Base-by-base conservation (phyloP, 2,797 vertebrate genomes). In the Gallinago solitaria region DNA sequence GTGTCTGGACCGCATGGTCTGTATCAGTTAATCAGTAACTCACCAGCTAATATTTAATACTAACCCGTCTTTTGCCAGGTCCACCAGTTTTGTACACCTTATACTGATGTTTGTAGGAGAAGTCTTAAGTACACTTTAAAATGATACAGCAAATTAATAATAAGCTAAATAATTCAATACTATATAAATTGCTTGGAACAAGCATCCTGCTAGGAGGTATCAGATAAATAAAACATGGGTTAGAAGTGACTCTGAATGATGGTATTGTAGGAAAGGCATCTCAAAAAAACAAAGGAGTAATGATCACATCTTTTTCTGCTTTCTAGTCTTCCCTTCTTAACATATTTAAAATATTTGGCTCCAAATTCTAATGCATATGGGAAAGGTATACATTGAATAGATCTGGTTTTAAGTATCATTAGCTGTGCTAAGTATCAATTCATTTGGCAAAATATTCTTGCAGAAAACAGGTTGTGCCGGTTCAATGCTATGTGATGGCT, bases 211-310 rank as follows among this genome's bases (percentile, higher is more conserved):
- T 43, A 91, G 39, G 78, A 75, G 61, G 57, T 91, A 57, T 76
- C 63, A 76, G 82, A 94, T 93, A 95, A 96, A 97, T 93, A 94
- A 94, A 94, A 78, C 73, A 86, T 87, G 71, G 54, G 11, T 95
- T 96, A 92, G 63, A 93, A 94, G 56, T 83, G 70, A 59, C 48
- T 94, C 64, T 91, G 84, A 96, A 84, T 95, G 68, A 91, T 92
- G 59, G 56, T 84, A 83, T 93, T 95, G 75, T 92, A 87, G 90
- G 53, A 91, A 70, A 68, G 16, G 24, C 65, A 77, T 82, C 61
- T 87, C 33, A 43, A 56, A 79, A 79, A 96, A 70, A 83, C 78
- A 76, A 47, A 77, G 35, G 63, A 90, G 39, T 69, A 76, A 94
- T 57, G 63, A 83, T 83, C 59, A 61, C 53, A 85, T 95, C 20